Evolutionary conservation across 2,797 vertebrate species (phyloP), one percentile per base, ranked within the genome.

Genomic region (Eulemur mongoz): DNA sequence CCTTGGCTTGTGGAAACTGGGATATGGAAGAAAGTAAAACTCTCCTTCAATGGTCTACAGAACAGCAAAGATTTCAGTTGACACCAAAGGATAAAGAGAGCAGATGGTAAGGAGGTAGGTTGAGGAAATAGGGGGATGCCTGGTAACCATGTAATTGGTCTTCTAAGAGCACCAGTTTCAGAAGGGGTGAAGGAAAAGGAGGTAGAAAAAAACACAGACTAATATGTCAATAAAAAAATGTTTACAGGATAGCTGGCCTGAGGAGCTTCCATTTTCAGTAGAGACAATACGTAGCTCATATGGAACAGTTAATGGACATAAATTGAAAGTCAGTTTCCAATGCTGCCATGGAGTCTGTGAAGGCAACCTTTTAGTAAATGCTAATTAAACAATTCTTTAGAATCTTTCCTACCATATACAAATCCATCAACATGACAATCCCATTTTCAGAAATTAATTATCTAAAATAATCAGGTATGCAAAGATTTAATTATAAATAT

Each of bases 41-140:
- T 50, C 20, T 7, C 38, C n/a, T 50, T 38, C 48, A 1, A 0
- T 23, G 40, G 11, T 27, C 57, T n/a, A 5, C 38, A 15, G 76
- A 7, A 38, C 40, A 45, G 14, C 32, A 35, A 5, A 27, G 57
- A 25, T 23, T 48, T 9, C 35, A 13, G 3, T 0, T 5, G 63
- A 72, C 10, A 9, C 12, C 45, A 35, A 65, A 14, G 25, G 27
- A 15, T 4, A 30, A 61, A 8, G 17, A 45, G 14, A 6, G 40
- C 0, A 5, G 18, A 5, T 9, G 43, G 27, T 9, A 50, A 35
- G 40, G 35, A 83, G 6, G 7, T 1, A 1, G 7, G 5, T 4
- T 30, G 89, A 85, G n/a, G 48, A 40, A 23, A 14, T n/a, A 0
- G 14, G 8, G 30, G 10, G 23, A 5, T 52, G 7, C 4, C 35